A percentile compares a stretch with the other conserved stretches of the same genome.
phyloP scores from a whole-genome alignment of 1,140 invertebrate genomes.

The Camponotus vicinus region DNA sequence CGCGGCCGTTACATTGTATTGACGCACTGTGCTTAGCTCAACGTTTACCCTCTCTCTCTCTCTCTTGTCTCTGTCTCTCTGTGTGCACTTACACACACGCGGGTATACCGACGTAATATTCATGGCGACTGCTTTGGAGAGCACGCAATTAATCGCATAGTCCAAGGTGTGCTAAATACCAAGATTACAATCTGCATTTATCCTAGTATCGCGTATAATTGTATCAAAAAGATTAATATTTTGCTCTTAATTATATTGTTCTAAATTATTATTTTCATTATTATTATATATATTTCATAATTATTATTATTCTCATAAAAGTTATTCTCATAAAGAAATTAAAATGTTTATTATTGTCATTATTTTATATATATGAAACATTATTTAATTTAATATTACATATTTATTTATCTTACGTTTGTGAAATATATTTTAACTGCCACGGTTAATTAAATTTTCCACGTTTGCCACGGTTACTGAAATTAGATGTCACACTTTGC shows the following conservation, averaged over 20 bases:
- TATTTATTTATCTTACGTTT: not conserved
- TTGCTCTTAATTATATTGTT: not conserved
- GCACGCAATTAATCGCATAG: slow-evolving; percentile 37
- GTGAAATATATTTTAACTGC: slow-evolving; percentile 16
- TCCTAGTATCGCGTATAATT: not conserved
- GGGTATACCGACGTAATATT: slow-evolving; percentile 33
- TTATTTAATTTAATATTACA: slow-evolving; percentile 13
- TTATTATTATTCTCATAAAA: not conserved
- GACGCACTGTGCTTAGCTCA: slow-evolving; percentile 34
- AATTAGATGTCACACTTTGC: slow-evolving; percentile 56
- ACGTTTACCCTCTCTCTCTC: slow-evolving; percentile 25
- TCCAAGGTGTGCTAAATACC: slow-evolving; percentile 44
- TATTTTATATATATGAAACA: not conserved
- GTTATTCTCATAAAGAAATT: not conserved
- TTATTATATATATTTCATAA: too few relatives aligned
- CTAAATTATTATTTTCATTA: not conserved
- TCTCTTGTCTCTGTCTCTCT: not conserved
- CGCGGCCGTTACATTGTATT: slow-evolving; percentile 44
- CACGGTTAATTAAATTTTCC: slow-evolving; percentile 47
- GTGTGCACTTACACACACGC: not conserved
- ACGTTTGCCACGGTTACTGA: slow-evolving; percentile 19
- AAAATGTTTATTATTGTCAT: not conserved
- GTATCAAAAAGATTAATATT: not conserved
- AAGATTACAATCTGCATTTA: slow-evolving; percentile 29
- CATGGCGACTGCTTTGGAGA: slow-evolving; percentile 4